phyloP scores from a whole-genome alignment of 2,113 vertebrate species.

The Orthonyx spaldingii region DNA sequence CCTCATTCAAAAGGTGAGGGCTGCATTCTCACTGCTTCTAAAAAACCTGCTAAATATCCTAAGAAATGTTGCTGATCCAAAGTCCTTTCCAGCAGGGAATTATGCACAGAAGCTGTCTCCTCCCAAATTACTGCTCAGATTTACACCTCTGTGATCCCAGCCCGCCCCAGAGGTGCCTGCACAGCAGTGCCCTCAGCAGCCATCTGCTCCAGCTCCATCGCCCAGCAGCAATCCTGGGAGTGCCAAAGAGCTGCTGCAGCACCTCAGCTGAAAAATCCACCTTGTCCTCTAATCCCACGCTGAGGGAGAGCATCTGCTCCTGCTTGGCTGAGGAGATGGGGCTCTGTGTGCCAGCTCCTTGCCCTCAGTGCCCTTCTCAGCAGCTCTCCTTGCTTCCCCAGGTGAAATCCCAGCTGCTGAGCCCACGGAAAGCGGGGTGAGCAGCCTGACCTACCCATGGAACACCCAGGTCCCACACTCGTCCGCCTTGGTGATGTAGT shows the following conservation, averaged over 20 bases:
- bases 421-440: background rate
- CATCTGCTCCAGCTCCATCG: background rate
- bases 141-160: background rate
- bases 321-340: background rate
- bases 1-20: background rate
- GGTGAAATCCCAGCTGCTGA: background rate
- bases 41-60: background rate
- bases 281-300: background rate
- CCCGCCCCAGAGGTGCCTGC: background rate
- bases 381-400: background rate
- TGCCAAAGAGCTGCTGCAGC: background rate
- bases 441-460: constrained; percentile 80
- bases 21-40: background rate
- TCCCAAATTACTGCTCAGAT: background rate
- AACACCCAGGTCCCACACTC: constrained; percentile 97
- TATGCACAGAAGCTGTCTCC: background rate
- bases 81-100: background rate
- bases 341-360: background rate
- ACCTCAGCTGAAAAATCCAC: background rate
- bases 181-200: background rate
- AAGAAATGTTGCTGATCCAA: background rate
- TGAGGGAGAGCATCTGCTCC: background rate
- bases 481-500: constrained; percentile 91
- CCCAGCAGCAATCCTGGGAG: background rate
- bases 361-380: background rate